Percentiles rank a stretch among this genome's conserved stretches.
Evolutionary conservation across 2,113 vertebrate genomes (phyloP).

Genomic region (Thymallus thymallus): DNA sequence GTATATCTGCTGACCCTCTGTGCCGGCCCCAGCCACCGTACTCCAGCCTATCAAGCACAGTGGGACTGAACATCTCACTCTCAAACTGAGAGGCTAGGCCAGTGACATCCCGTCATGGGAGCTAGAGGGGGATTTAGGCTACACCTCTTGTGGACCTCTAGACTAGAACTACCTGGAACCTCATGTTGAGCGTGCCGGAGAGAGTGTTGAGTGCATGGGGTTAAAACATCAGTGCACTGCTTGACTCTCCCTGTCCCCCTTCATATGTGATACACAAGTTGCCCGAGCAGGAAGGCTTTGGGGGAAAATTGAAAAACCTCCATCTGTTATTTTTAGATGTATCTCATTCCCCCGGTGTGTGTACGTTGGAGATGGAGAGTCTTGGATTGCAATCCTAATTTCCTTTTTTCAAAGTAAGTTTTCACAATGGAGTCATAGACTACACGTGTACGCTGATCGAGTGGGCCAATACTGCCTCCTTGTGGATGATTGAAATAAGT

Average conservation of each 20-base stretch:
- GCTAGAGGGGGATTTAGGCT: too few relatives aligned
- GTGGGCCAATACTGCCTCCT: conserved; percentile 61
- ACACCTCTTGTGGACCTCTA: too few relatives aligned
- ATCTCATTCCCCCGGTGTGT: conserved; percentile 42
- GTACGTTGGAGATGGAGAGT: conserved; percentile 25
- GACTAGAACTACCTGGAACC: too few relatives aligned
- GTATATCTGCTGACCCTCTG: too few relatives aligned
- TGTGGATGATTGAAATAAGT: conserved; percentile 40
- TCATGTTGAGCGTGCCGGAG: too few relatives aligned
- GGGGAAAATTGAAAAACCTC: conserved; percentile 30
- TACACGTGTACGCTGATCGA: not conserved
- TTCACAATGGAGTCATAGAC: not conserved
- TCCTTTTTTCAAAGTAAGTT: conserved; percentile 20
- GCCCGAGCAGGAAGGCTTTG: conserved; percentile 44
- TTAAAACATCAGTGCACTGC: not conserved
- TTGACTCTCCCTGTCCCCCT: conserved; percentile 39
- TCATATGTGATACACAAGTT: conserved; percentile 36
- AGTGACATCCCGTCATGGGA: conserved; percentile 22
- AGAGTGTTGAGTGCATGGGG: not conserved
- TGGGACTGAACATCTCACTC: too few relatives aligned
- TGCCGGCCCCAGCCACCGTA: too few relatives aligned
- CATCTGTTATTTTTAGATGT: conserved; percentile 72
- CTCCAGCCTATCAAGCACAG: too few relatives aligned
- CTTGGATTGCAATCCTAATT: conserved; percentile 53
- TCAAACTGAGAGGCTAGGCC: conserved; percentile 17